These are phyloP conservation scores for Nebria brevicollis DNA, from an alignment of 2,888 invertebrate genomes.

Conservation along the genomic window DNA sequence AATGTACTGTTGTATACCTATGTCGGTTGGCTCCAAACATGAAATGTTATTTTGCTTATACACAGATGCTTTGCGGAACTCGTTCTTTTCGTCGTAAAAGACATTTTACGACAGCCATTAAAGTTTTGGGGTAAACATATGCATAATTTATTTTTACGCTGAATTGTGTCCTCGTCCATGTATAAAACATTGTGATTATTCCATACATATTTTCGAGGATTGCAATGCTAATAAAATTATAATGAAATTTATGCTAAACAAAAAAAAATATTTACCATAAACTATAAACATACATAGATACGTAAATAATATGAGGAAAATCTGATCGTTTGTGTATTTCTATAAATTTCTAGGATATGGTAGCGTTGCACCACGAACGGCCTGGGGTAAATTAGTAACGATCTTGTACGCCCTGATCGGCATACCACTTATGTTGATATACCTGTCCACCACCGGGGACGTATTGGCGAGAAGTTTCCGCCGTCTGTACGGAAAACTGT, in stretches of 20 bases:
- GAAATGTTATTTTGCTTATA: background rate
- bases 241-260: no score
- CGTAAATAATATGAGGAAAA: background rate
- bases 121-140: constrained; percentile 24
- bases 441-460: constrained; percentile 88
- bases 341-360: constrained; percentile 77
- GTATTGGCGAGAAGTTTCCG: constrained; percentile 84
- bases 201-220: background rate
- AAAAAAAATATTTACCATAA: no score
- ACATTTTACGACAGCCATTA: constrained; percentile 25
- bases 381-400: constrained; percentile 84
- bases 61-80: background rate
- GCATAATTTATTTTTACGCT: constrained; percentile 28
- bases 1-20: background rate
- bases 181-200: background rate
- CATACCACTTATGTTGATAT: constrained; percentile 88
- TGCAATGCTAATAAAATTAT: background rate
- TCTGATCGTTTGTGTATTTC: background rate
- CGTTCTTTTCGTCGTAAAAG: constrained; percentile 29
- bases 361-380: constrained; percentile 81
- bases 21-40: background rate
- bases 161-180: background rate
- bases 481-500: constrained; percentile 72
- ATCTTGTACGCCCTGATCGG: constrained; percentile 86
- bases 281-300: background rate